Evolutionary conservation across 2,113 vertebrate species (phyloP), one percentile per base, ranked within the genome.

Genomic region (Chaetodon auriga): DNA sequence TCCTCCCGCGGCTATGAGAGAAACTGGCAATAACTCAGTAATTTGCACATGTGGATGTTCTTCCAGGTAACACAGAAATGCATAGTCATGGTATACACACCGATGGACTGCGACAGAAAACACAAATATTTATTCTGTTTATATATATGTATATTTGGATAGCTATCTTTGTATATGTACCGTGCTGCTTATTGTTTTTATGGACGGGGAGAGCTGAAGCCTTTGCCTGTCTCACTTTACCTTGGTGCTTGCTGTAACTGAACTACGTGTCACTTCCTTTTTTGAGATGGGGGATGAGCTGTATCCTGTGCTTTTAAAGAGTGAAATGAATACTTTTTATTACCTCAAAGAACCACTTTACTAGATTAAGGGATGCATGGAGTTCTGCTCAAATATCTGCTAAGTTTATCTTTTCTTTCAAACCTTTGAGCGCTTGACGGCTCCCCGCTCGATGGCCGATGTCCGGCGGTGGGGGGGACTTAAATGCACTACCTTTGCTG

Each of bases 1-100:
- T 99, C 94, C 96, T 99, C 84, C 97, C 97, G 0, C 95, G 97
- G 89, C 95, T 99, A 91, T 98, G 95, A 97, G 92, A 89, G 75
- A 90, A 82, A 90, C 84, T 78, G 79, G 83, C 92, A 89, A 90
- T 90, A 93, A 92, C 87, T 83, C 92, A 93, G 87, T 86, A 82
- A 80, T 96, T 97, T 97, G 96, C 96, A 97, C 96, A 97, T 90
- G 90, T 90, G 94, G 95, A 95, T 93, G 90, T 87, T 87, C 85
- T 94, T 94, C 92, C 92, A 95, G 94, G 94, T 95, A 95, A 94
- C 55, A 92, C 53, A 92, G 84, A 92, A 83, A 88, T 61, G 89
- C 83, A 81, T 84, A 78, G 87, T 92, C 75, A 80, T 30, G 58
- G 87, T 84, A 86, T 60, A 89, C 86, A 88, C 85, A 87, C 81